Conservation (phyloP, 2,888 invertebrate species). For the Yponomeuta evonymella region DNA sequence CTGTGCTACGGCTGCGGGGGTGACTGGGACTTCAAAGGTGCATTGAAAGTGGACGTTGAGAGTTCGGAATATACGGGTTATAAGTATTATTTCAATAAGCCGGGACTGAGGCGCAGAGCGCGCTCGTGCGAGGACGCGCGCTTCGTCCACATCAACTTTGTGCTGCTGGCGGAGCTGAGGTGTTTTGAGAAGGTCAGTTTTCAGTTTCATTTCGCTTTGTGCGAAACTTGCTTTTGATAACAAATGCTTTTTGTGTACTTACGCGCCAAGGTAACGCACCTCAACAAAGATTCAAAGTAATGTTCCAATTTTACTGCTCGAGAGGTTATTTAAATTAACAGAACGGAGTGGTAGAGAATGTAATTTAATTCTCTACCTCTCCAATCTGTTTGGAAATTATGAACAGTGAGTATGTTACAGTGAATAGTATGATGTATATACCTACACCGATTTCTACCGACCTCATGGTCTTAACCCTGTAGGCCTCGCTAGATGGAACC, state of each 20-base stretch:
- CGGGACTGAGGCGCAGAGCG: slow-evolving; percentile 56
- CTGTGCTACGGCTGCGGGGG: slow-evolving; percentile 66
- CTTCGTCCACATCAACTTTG: slow-evolving; percentile 79
- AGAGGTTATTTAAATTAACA: too few species aligned
- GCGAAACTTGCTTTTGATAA: not conserved
- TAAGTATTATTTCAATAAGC: slow-evolving; percentile 56
- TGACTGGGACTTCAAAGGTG: slow-evolving; percentile 62
- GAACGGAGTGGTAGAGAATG: too few species aligned
- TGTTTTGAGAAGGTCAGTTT: slow-evolving; percentile 80
- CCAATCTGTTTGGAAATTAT: too few species aligned
- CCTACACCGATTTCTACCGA: too few species aligned
- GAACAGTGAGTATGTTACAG: too few species aligned
- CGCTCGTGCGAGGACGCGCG: slow-evolving; percentile 78
- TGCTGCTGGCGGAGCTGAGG: slow-evolving; percentile 77
- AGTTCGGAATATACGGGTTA: slow-evolving; percentile 73
- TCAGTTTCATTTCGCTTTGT: not conserved
- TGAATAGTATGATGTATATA: too few species aligned
- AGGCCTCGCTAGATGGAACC: too few species aligned
- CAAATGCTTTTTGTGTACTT: not conserved
- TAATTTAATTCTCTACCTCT: too few species aligned
- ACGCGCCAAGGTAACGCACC: too few species aligned
- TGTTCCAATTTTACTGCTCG: too few species aligned
- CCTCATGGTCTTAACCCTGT: too few species aligned
- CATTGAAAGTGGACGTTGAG: slow-evolving; percentile 57
- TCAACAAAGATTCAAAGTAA: too few species aligned